Conservation (phyloP, 2,888 invertebrate species). For the Luperina nickerlii region DNA sequence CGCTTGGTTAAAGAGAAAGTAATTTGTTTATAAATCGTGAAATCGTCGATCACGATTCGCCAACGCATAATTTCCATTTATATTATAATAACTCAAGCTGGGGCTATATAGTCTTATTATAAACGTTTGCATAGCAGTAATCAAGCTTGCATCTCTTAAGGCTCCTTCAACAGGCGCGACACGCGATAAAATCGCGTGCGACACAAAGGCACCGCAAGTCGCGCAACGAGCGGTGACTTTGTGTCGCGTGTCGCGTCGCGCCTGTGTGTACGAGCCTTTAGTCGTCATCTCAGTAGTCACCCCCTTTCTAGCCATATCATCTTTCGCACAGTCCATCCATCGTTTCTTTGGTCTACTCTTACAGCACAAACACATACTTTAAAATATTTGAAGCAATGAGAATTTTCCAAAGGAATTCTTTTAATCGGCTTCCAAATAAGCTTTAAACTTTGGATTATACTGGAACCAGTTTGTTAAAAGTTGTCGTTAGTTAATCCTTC, state of each 20-base stretch:
- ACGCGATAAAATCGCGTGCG: too few species aligned
- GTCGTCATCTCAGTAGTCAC: neutral
- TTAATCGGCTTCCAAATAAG: neutral
- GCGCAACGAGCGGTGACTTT: too few species aligned
- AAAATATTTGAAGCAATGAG: neutral
- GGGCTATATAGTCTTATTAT: neutral
- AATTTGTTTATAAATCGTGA: conserved; percentile 15
- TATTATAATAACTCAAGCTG: conserved; percentile 9
- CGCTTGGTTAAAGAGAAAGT: conserved; percentile 36
- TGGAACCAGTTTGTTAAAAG: neutral
- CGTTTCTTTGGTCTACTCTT: neutral
- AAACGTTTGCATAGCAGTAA: conserved; percentile 2
- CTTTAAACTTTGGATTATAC: neutral
- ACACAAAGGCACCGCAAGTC: too few species aligned
- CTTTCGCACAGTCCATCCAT: neutral
- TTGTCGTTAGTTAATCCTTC: neutral
- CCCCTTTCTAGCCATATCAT: neutral
- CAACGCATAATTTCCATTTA: conserved; percentile 13
- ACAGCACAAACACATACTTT: neutral
- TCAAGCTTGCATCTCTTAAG: conserved; percentile 1
- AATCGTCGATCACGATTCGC: conserved; percentile 21
- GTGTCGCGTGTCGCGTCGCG: too few species aligned
- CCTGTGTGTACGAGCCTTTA: too few species aligned
- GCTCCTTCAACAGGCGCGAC: too few species aligned
- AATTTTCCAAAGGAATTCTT: neutral